phyloP scores from a whole-genome alignment of 2,797 vertebrate genomes.

The Ambastaia sidthimunki region DNA sequence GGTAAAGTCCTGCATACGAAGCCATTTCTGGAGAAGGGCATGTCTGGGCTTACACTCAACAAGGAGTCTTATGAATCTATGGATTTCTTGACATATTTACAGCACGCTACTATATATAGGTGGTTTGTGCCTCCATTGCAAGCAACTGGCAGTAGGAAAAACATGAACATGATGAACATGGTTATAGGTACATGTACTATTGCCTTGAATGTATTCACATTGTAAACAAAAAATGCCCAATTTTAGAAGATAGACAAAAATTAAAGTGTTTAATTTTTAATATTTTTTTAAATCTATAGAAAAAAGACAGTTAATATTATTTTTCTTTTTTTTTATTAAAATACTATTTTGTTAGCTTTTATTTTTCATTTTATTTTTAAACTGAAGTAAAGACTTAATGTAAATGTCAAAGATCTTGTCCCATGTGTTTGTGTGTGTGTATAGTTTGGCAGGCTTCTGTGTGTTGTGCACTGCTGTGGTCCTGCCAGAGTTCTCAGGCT shows the following conservation, averaged over 20 bases:
- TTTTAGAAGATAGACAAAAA: too few relatives aligned
- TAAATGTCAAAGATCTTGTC: background rate
- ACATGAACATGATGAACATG: constrained; percentile 62
- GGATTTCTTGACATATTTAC: constrained; percentile 65
- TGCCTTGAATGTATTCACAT: too few relatives aligned
- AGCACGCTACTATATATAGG: constrained; percentile 67
- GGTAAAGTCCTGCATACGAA: constrained; percentile 58
- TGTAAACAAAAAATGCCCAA: too few relatives aligned
- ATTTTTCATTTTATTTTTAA: background rate
- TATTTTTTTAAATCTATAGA: too few relatives aligned
- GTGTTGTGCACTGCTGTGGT: constrained; percentile 66
- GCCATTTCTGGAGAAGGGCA: constrained; percentile 33
- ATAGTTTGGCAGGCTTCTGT: constrained; percentile 63
- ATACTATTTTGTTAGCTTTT: background rate
- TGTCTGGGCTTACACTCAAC: constrained; percentile 62
- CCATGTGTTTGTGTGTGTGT: constrained; percentile 17
- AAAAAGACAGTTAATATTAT: background rate
- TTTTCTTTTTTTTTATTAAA: background rate
- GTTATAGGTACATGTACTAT: constrained; percentile 64
- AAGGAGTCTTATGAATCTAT: constrained; percentile 51
- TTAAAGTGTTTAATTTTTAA: too few relatives aligned
- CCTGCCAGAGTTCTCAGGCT: constrained; percentile 54
- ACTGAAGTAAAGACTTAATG: background rate
- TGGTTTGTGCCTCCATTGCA: background rate
- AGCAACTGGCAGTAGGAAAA: constrained; percentile 33